Conservation (phyloP, 2,113 vertebrate species). For the Megaleporinus macrocephalus region DNA sequence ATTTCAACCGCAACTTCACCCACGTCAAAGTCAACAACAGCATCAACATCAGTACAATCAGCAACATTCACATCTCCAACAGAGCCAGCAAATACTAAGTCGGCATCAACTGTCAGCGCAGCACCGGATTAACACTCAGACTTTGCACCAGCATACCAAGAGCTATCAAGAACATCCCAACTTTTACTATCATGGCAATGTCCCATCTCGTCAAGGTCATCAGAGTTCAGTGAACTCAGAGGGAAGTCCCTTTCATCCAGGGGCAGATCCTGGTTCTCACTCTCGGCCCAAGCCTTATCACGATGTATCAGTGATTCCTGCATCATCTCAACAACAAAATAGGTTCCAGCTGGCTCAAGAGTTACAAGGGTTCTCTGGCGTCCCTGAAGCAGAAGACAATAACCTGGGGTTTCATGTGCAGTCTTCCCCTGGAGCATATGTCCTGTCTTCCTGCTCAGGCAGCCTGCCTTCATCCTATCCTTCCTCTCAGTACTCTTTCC, state of each 20-base stretch:
- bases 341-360: slow-evolving; percentile 74
- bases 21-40: slow-evolving; percentile 62
- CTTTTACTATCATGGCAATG: slow-evolving; percentile 88
- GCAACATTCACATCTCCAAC: slow-evolving; percentile 59
- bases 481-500: slow-evolving; percentile 88
- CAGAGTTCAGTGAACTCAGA: slow-evolving; percentile 64
- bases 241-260: slow-evolving; percentile 72
- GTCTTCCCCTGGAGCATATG: slow-evolving; percentile 78
- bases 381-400: slow-evolving; percentile 73
- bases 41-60: slow-evolving; percentile 60
- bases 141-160: slow-evolving; percentile 85
- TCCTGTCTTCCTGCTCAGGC: slow-evolving; percentile 86
- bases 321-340: slow-evolving; percentile 75
- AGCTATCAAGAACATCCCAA: slow-evolving; percentile 85
- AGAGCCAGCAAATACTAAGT: slow-evolving; percentile 63
- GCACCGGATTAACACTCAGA: slow-evolving; percentile 76
- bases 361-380: slow-evolving; percentile 79
- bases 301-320: slow-evolving; percentile 73
- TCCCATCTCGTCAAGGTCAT: slow-evolving; percentile 70
- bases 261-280: slow-evolving; percentile 77
- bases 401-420: slow-evolving; percentile 79
- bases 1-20: slow-evolving; percentile 63
- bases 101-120: slow-evolving; percentile 73
- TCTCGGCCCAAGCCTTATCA: slow-evolving; percentile 85
- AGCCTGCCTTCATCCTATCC: slow-evolving; percentile 77